Evolutionary conservation across 64 coral and sea anemone genomes (phyloP).

Genomic region (Pachyseris speciosa): DNA sequence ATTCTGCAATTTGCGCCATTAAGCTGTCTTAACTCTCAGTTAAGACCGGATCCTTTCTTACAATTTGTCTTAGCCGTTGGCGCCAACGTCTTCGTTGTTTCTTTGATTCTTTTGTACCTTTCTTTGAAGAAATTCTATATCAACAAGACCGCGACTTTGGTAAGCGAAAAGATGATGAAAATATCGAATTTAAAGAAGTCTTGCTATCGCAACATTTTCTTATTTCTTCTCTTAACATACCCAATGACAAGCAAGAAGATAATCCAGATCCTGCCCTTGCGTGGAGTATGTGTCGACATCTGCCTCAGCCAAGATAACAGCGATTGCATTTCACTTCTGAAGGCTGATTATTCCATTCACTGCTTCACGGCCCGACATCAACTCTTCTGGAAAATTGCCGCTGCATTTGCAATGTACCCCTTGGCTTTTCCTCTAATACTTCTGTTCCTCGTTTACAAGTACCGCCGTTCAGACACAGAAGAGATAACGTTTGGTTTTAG

Average conservation of each 20-base stretch:
- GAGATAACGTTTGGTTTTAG: not conserved
- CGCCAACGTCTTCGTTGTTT: constrained; percentile 42
- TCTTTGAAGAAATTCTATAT: constrained; percentile 23
- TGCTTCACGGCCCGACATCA: no score
- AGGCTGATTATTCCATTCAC: no score
- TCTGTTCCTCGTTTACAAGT: constrained; percentile 62
- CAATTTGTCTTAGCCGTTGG: constrained; percentile 63
- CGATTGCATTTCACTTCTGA: constrained; percentile 9
- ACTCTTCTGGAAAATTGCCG: constrained; percentile 51
- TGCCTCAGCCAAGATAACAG: no score
- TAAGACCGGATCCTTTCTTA: constrained; percentile 44
- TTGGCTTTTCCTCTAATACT: constrained; percentile 76
- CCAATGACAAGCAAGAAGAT: constrained; percentile 48
- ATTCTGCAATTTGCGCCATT: constrained; percentile 68
- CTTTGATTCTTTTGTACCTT: constrained; percentile 50
- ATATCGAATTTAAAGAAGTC: constrained; percentile 34
- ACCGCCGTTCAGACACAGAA: not conserved
- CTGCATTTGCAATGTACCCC: constrained; percentile 56
- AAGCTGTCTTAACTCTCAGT: constrained; percentile 30
- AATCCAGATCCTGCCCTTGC: no score
- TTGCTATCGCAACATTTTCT: no score
- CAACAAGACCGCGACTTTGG: not conserved
- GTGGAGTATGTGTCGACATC: no score
- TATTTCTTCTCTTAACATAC: no score
- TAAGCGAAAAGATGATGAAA: constrained; percentile 4